Evolutionary conservation across 1,140 invertebrate genomes (phyloP).

Genomic region (Aphelenchoides fujianensis): DNA sequence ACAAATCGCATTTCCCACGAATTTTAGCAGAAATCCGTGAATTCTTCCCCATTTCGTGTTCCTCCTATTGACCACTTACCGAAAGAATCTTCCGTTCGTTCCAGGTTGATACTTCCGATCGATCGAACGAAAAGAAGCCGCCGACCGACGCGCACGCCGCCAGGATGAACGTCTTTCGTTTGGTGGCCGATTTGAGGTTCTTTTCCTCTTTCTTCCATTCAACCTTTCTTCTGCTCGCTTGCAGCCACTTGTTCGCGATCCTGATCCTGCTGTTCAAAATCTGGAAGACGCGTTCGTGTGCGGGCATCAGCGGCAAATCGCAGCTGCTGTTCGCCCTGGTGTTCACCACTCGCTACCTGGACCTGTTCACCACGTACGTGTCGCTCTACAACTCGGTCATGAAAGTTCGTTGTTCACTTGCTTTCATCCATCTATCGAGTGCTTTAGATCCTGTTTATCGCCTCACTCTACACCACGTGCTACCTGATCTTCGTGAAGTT

Average conservation of each 20-base stretch:
- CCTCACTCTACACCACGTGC: constrained; percentile 80
- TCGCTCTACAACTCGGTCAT: constrained; percentile 93
- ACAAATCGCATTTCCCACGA: too few species aligned
- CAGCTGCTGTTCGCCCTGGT: constrained; percentile 94
- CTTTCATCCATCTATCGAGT: constrained; percentile 18
- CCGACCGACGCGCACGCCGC: too few species aligned
- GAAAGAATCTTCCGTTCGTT: too few species aligned
- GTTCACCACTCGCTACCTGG: constrained; percentile 88
- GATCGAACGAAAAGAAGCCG: too few species aligned
- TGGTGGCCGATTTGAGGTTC: constrained; percentile 38
- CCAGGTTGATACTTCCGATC: too few species aligned
- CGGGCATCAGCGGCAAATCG: constrained; percentile 94
- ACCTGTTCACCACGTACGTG: constrained; percentile 88
- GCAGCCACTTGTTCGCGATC: constrained; percentile 42
- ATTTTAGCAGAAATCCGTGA: too few species aligned
- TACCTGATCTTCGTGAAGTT: constrained; percentile 97
- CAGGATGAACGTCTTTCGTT: constrained; percentile 40
- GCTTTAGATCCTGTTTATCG: constrained; percentile 76
- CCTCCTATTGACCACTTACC: too few species aligned
- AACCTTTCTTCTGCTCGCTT: too few species aligned
- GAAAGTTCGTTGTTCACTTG: constrained; percentile 69
- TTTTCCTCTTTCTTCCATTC: constrained; percentile 42
- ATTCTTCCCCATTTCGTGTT: too few species aligned
- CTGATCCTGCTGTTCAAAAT: constrained; percentile 38
- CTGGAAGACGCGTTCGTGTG: constrained; percentile 60